These are phyloP conservation scores for Acrobasis suavella DNA, from an alignment of 2,888 invertebrate genomes.

Conservation along the genomic window DNA sequence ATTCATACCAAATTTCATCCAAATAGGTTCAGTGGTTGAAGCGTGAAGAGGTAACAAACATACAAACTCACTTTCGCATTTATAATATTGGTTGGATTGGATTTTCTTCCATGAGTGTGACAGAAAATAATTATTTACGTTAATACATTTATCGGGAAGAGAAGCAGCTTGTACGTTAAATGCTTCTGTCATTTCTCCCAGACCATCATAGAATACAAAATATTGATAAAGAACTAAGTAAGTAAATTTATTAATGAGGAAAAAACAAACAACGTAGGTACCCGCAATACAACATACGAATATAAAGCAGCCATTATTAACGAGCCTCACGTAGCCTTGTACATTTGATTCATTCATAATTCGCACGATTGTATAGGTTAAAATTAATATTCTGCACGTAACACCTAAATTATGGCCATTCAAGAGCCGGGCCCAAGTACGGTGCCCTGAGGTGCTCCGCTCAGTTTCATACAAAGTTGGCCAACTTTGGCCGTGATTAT, in stretches of 20 bases:
- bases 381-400: slow-evolving; percentile 22
- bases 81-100: too few relatives aligned
- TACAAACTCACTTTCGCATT: too few relatives aligned
- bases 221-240: background rate
- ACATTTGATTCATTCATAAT: slow-evolving; percentile 17
- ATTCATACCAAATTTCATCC: too few relatives aligned
- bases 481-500: slow-evolving; percentile 7
- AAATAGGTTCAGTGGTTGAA: too few relatives aligned
- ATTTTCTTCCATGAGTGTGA: too few relatives aligned
- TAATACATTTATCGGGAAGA: too few relatives aligned
- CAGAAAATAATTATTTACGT: too few relatives aligned
- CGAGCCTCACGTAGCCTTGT: slow-evolving; percentile 13
- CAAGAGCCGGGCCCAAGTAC: slow-evolving; percentile 21
- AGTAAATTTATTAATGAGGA: background rate
- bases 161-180: too few relatives aligned
- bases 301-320: slow-evolving; percentile 14
- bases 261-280: background rate
- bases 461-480: slow-evolving; percentile 12
- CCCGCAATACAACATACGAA: background rate
- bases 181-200: too few relatives aligned
- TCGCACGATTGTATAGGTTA: slow-evolving; percentile 15
- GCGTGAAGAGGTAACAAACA: too few relatives aligned
- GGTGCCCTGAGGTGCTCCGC: slow-evolving; percentile 18
- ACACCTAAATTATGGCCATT: slow-evolving; percentile 22
- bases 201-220: too few relatives aligned